A percentile compares a stretch with the other conserved stretches of the same genome.
Evolutionary conservation across 2,113 vertebrate genomes (phyloP).

Genomic region (Gavia stellata): DNA sequence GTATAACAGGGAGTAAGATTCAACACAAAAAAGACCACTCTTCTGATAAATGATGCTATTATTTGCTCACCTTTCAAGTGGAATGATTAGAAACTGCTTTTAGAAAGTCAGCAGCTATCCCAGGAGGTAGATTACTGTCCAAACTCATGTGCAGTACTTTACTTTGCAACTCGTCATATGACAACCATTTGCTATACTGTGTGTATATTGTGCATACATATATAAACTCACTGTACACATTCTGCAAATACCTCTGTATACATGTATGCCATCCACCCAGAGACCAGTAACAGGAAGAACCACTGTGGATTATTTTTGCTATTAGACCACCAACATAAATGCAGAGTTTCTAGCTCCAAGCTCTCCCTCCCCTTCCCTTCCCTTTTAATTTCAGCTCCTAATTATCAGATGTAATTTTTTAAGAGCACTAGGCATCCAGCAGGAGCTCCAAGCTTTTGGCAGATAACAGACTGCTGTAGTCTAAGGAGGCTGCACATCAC

Average conservation of each 20-base stretch:
- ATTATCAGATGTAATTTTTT: neutral
- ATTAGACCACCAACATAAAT: neutral
- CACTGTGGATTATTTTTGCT: neutral
- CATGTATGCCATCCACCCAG: accelerated
- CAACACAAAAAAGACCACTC: neutral
- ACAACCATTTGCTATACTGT: neutral
- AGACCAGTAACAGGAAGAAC: neutral
- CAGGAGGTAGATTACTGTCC: neutral
- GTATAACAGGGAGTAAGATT: neutral
- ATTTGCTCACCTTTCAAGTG: neutral
- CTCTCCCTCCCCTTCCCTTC: no score
- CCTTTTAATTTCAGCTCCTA: neutral
- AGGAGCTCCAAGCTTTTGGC: neutral
- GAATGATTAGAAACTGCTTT: neutral
- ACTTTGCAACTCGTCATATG: neutral
- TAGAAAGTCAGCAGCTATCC: neutral
- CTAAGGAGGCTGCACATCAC: neutral
- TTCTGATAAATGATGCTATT: neutral
- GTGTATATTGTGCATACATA: no score
- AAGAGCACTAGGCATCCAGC: neutral
- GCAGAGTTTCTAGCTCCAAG: neutral
- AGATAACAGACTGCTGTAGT: neutral
- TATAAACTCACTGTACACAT: neutral
- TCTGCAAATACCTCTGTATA: no score
- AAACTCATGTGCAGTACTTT: neutral